These are phyloP conservation scores for Sternotherus odoratus DNA, from an alignment of 2,797 vertebrate species.

Conservation along the genomic window DNA sequence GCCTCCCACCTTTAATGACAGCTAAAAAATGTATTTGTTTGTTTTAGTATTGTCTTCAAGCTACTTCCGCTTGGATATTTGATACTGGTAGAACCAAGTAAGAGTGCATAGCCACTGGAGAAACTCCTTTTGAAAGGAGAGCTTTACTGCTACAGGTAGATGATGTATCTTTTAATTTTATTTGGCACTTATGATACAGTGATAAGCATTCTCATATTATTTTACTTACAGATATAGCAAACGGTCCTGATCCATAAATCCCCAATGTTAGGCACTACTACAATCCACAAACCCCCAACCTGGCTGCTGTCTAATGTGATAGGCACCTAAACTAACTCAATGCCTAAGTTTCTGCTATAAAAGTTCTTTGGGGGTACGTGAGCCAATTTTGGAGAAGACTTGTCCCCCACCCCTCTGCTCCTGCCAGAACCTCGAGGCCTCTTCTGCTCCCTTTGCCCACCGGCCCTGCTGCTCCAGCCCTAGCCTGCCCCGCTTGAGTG, in stretches of 20 bases:
- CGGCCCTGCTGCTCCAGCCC: too few species aligned
- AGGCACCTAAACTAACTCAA: neutral
- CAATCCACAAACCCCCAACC: rapidly evolving
- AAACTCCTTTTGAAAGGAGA: neutral
- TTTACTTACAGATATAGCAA: too few species aligned
- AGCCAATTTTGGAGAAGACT: too few species aligned
- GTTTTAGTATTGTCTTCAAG: too few species aligned
- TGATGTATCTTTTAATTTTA: neutral
- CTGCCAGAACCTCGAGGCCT: too few species aligned
- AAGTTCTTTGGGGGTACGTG: neutral
- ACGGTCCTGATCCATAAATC: neutral
- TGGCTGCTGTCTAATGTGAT: neutral
- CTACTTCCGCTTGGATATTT: neutral
- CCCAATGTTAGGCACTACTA: neutral
- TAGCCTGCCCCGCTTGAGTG: too few species aligned
- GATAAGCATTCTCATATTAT: too few species aligned
- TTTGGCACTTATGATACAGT: neutral
- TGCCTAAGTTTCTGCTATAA: neutral
- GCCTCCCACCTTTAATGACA: neutral
- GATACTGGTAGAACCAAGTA: neutral
- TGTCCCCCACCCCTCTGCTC: too few species aligned
- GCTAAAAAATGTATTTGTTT: neutral
- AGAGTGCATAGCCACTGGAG: neutral
- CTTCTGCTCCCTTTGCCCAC: too few species aligned
- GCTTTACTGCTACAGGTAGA: neutral